These are phyloP conservation scores for Calliopum simillimum DNA, from an alignment of 2,888 invertebrate genomes.

Conservation along the genomic window DNA sequence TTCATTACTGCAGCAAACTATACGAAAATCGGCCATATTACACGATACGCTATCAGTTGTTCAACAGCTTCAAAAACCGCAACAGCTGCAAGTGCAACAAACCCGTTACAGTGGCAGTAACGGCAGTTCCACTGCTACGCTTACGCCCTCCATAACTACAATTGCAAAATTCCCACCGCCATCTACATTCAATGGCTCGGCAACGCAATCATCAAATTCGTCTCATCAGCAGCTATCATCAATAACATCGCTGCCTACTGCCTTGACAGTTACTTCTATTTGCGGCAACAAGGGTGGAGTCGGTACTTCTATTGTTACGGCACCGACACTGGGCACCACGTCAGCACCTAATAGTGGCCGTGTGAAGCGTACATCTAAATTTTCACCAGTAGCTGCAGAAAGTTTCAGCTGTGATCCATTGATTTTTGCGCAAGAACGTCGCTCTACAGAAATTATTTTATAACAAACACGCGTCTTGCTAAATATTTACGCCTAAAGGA, in stretches of 20 bases:
- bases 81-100: constrained; percentile 23
- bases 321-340: constrained; percentile 42
- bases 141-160: constrained; percentile 60
- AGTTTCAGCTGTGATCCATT: constrained; percentile 62
- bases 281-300: constrained; percentile 53
- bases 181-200: constrained; percentile 8
- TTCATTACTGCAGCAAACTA: constrained; percentile 65
- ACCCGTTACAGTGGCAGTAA: constrained; percentile 54
- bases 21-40: constrained; percentile 62
- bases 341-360: constrained; percentile 48
- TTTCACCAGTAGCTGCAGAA: constrained; percentile 53
- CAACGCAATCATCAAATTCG: constrained; percentile 37
- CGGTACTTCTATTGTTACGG: constrained; percentile 48
- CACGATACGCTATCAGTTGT: constrained; percentile 57
- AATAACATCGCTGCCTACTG: constrained; percentile 46
- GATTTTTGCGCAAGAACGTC: constrained; percentile 55
- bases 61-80: constrained; percentile 29
- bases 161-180: constrained; percentile 59
- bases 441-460: constrained; percentile 66
- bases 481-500: constrained; percentile 10
- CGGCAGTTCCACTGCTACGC: constrained; percentile 63
- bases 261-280: constrained; percentile 54
- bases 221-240: constrained; percentile 47
- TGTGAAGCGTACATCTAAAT: constrained; percentile 52
- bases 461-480: constrained; percentile 52